These are phyloP conservation scores for Spisula subtruncata DNA, from an alignment of 2,888 invertebrate genomes.

Conservation along the genomic window DNA sequence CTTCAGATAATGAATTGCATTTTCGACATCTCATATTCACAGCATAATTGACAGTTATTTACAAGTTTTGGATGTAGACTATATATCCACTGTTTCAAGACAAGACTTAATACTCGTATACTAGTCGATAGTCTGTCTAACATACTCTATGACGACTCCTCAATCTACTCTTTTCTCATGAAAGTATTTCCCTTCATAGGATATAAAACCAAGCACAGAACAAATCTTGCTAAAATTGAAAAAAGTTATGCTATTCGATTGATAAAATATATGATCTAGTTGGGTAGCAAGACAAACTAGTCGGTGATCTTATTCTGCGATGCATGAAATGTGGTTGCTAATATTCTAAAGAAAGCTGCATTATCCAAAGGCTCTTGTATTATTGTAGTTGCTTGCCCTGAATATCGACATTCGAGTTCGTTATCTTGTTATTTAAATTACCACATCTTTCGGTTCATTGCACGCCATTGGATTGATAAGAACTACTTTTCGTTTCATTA, in stretches of 20 bases:
- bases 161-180: no score
- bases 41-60: conserved; percentile 43
- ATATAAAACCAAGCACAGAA: no score
- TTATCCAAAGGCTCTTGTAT: background rate
- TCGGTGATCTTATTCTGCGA: no score
- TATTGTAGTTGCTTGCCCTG: background rate
- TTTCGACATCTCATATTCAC: background rate
- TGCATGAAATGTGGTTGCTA: background rate
- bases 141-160: no score
- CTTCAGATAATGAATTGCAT: conserved; percentile 42
- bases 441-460: conserved; percentile 1
- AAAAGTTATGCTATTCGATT: no score
- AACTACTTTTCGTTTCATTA: conserved; percentile 27
- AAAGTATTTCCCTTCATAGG: no score
- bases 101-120: background rate
- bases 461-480: background rate
- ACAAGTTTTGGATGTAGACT: conserved; percentile 15
- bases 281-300: no score
- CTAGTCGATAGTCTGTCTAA: background rate
- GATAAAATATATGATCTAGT: no score
- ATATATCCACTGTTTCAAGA: background rate
- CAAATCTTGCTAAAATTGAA: no score
- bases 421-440: background rate
- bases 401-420: background rate
- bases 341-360: background rate